A percentile compares a stretch with the other conserved stretches of the same genome.
Evolutionary conservation across 2,888 invertebrate genomes (phyloP).

Genomic region (Chorisops tibialis): DNA sequence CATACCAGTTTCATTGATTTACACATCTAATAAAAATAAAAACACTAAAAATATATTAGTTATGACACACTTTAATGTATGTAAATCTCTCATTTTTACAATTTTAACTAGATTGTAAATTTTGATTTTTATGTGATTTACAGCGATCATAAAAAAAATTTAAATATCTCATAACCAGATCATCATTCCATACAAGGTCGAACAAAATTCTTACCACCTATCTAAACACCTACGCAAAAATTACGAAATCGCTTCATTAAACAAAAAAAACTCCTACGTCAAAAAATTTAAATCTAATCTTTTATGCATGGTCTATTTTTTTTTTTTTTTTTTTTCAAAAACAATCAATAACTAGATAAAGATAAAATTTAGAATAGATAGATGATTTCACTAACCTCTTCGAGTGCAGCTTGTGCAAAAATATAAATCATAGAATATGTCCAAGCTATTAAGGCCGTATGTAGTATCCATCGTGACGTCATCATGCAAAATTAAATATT

Average conservation of each 20-base stretch:
- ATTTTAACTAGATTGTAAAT: too few species aligned
- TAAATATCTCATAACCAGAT: too few species aligned
- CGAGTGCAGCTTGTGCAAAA: not conserved
- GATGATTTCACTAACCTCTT: not conserved
- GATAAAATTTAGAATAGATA: not conserved
- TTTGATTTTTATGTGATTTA: too few species aligned
- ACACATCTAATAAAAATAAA: too few species aligned
- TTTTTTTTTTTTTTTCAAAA: not conserved
- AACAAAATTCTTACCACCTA: conserved; percentile 5
- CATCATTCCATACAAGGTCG: conserved; percentile 15
- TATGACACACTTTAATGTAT: too few species aligned
- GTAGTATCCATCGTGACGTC: conserved; percentile 2
- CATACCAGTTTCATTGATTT: too few species aligned
- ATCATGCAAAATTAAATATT: conserved; percentile 7
- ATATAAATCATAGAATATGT: conserved; percentile 5
- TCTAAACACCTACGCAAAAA: conserved; percentile 1
- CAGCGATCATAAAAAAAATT: too few species aligned
- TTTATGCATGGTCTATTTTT: too few species aligned
- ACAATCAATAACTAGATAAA: not conserved
- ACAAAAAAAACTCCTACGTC: not conserved
- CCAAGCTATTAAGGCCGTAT: conserved; percentile 4
- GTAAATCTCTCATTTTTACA: too few species aligned
- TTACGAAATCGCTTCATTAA: too few species aligned
- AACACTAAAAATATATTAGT: too few species aligned
- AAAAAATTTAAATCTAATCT: not conserved